Conservation (phyloP, 2,113 vertebrate species). For the Abramis brama region DNA sequence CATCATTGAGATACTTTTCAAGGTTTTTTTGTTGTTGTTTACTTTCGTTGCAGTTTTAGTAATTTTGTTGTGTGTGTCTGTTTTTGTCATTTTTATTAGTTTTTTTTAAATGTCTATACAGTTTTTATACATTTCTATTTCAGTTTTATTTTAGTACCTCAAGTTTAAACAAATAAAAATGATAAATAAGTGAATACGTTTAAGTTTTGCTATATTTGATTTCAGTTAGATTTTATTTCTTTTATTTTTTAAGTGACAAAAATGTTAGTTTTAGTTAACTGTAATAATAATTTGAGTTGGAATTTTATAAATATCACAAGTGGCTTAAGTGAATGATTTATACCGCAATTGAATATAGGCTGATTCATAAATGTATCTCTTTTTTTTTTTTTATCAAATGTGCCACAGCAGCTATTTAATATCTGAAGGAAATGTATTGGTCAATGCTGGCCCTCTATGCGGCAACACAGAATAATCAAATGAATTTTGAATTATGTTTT, state of each 20-base stretch:
- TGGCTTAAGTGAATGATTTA: not conserved
- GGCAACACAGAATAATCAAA: slow-evolving; percentile 24
- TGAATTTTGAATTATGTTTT: not conserved
- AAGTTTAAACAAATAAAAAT: not conserved
- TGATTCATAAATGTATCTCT: not conserved
- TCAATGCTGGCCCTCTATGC: slow-evolving; percentile 23
- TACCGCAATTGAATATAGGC: not conserved
- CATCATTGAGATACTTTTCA: not conserved
- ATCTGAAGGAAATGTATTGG: slow-evolving; percentile 1
- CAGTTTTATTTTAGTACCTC: not conserved
- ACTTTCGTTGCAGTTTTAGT: not conserved
- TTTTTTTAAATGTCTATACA: not conserved
- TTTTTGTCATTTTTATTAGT: not conserved
- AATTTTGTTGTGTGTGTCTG: not conserved
- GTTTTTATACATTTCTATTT: not conserved
- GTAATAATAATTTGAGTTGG: no score
- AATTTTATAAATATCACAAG: not conserved
- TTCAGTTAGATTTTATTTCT: no score
- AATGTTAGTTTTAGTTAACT: no score
- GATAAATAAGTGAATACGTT: not conserved
- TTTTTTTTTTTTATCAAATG: not conserved
- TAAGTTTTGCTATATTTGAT: not conserved
- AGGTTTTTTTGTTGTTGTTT: no score
- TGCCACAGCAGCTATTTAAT: not conserved
- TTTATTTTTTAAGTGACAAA: no score